Percentiles rank a stretch among this genome's conserved stretches.
These are phyloP conservation scores for Sebastes trivittatus DNA, from an alignment of 2,797 vertebrate genomes.

Conservation along the genomic window DNA sequence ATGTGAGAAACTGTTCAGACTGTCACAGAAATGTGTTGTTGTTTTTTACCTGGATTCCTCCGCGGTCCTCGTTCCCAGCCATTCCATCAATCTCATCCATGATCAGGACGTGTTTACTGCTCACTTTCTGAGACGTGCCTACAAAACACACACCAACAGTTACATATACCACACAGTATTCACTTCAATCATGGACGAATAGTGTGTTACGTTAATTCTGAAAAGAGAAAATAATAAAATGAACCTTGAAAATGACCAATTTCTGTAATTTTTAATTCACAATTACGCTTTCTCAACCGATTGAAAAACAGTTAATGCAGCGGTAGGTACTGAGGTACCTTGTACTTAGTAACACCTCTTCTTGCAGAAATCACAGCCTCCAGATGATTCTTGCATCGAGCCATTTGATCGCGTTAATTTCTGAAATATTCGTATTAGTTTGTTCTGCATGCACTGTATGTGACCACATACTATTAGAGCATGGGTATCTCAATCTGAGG, in stretches of 20 bases:
- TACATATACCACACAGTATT: not conserved
- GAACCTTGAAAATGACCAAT: not conserved
- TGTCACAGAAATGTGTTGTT: not conserved
- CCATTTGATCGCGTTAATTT: not conserved
- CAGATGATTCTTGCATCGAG: not conserved
- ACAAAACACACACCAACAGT: conserved; percentile 8
- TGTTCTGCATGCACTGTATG: not conserved
- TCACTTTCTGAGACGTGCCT: conserved; percentile 88
- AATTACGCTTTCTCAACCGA: not conserved
- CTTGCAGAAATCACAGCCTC: not conserved
- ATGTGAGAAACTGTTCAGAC: not conserved
- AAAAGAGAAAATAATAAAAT: not conserved
- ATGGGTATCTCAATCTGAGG: not conserved
- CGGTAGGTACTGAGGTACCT: not conserved
- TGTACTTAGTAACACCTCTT: not conserved
- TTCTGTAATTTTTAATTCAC: too few relatives aligned
- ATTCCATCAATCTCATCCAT: conserved; percentile 99
- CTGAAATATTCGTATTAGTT: not conserved
- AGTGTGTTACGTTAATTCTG: not conserved
- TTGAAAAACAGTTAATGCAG: too few relatives aligned
- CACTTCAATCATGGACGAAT: not conserved
- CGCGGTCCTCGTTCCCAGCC: conserved; percentile 97
- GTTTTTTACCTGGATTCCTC: conserved; percentile 92
- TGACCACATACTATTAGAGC: not conserved
- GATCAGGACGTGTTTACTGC: conserved; percentile 90